Conservation (phyloP, 2,797 vertebrate species). For the Acipenser ruthenus region DNA sequence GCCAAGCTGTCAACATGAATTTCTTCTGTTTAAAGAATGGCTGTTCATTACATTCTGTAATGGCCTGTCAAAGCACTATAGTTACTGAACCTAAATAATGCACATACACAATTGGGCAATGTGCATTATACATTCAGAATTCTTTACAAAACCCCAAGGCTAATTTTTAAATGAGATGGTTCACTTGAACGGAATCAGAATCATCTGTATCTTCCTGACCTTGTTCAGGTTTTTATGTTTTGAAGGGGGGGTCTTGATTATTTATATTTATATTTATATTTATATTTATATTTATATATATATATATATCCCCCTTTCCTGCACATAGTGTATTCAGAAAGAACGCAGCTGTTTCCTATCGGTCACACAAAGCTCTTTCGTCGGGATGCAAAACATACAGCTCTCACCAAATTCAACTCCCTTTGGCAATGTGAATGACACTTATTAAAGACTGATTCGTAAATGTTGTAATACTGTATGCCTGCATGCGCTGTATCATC, state of each 20-base stretch:
- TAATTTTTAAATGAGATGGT: constrained; percentile 82
- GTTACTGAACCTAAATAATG: constrained; percentile 71
- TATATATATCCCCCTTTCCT: constrained; percentile 13
- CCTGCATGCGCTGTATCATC: constrained; percentile 43
- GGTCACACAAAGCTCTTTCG: constrained; percentile 15
- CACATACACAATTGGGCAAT: constrained; percentile 76
- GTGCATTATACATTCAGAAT: constrained; percentile 70
- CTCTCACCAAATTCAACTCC: not conserved
- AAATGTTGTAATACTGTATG: constrained; percentile 32
- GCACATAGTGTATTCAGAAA: not conserved
- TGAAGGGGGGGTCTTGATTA: constrained; percentile 6
- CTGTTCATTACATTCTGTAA: constrained; percentile 72
- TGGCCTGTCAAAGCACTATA: constrained; percentile 69
- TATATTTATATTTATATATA: constrained; percentile 13
- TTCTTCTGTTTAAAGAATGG: constrained; percentile 68
- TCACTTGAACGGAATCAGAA: constrained; percentile 71
- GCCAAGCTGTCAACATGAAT: constrained; percentile 66
- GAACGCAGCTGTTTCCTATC: not conserved
- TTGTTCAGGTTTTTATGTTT: constrained; percentile 42
- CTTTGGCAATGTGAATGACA: constrained; percentile 42
- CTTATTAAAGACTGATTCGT: constrained; percentile 60
- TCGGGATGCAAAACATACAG: too few species aligned
- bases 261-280: constrained; percentile 19
- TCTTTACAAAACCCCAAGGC: constrained; percentile 63
- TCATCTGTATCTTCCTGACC: constrained; percentile 58